Evolutionary conservation across 2,113 vertebrate species (phyloP), one percentile per base, ranked within the genome.

Genomic region (Ardeotis arabs): DNA sequence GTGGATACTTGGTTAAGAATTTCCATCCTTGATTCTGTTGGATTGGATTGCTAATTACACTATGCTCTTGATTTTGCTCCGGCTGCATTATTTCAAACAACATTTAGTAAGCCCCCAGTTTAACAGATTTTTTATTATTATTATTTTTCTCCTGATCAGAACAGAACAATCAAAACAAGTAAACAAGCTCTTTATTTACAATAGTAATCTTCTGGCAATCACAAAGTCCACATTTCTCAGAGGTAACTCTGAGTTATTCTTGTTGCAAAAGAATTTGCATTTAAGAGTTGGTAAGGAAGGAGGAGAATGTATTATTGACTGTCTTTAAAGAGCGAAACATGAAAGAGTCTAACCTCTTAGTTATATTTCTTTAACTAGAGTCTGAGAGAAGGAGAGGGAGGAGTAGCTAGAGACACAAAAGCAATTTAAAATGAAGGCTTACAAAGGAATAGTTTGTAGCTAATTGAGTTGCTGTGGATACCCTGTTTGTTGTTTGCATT

Each of bases 391-490:
- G 45, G 47, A 89, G 55, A 70, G 28, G 8, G 9, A 86, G 44
- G 49, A 78, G 41, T 78, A 84, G 60, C 13, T n/a, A 52, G 7
- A 7, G 60, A 73, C 64, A 80, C 7, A 60, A 87, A 92, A 93
- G 18, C 37, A 79, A 80, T 87, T 94, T 89, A 88, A 96, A 93
- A 76, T 60, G 18, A 90, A 89, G 53, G 49, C 41, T 88, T 95
- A 73, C 24, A 79, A 86, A 87, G 28, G 35, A 73, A 74, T 27
- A 49, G 47, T 81, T 93, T 63, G 45, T 53, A 91, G 53, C 10
- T 70, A 90, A 76, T 49, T 0, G 0, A 82, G 64, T 77, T 76
- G 72, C 75, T 89, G 94, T 93, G 90, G 73, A 60, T 86, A 79
- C 63, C 12, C 28, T 72, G 14, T 53, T 80, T 79, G 85, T 66